phyloP scores from a whole-genome alignment of 2,888 invertebrate genomes.

The Drosophila vallismaia region DNA sequence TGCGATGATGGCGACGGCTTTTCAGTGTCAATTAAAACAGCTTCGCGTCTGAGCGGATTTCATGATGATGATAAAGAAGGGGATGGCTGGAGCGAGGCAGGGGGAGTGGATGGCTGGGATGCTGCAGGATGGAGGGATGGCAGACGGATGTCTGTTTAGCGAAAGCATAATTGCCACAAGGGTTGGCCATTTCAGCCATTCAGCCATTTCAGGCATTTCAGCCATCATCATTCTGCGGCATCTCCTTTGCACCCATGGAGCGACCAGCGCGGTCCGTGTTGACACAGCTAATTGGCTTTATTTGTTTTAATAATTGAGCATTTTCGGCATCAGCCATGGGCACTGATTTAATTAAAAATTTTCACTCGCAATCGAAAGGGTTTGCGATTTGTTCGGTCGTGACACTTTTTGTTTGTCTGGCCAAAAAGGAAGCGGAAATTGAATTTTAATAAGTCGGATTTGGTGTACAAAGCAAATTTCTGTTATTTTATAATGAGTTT shows the following conservation, averaged over 20 bases:
- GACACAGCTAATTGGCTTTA: slow-evolving; percentile 83
- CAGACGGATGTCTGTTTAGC: slow-evolving; percentile 21
- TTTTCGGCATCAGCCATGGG: slow-evolving; percentile 62
- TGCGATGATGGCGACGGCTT: slow-evolving; percentile 66
- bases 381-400: slow-evolving; percentile 21
- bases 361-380: slow-evolving; percentile 51
- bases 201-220: slow-evolving; percentile 10
- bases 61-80: slow-evolving; percentile 6
- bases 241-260: slow-evolving; percentile 1
- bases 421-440: slow-evolving; percentile 54
- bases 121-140: slow-evolving; percentile 5
- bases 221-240: slow-evolving; percentile 20
- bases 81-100: not conserved
- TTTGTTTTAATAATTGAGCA: slow-evolving; percentile 83
- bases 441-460: slow-evolving; percentile 70
- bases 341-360: slow-evolving; percentile 80
- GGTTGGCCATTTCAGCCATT: slow-evolving; percentile 45
- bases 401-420: slow-evolving; percentile 52
- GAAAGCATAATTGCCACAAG: slow-evolving; percentile 43
- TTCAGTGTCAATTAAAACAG: slow-evolving; percentile 75
- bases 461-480: slow-evolving; percentile 12
- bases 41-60: slow-evolving; percentile 38
- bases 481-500: slow-evolving; percentile 5
- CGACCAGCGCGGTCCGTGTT: slow-evolving; percentile 60
- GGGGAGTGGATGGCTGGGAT: not conserved